Base-by-base conservation (phyloP, 2,888 invertebrate genomes). In the Phasia obesa region DNA sequence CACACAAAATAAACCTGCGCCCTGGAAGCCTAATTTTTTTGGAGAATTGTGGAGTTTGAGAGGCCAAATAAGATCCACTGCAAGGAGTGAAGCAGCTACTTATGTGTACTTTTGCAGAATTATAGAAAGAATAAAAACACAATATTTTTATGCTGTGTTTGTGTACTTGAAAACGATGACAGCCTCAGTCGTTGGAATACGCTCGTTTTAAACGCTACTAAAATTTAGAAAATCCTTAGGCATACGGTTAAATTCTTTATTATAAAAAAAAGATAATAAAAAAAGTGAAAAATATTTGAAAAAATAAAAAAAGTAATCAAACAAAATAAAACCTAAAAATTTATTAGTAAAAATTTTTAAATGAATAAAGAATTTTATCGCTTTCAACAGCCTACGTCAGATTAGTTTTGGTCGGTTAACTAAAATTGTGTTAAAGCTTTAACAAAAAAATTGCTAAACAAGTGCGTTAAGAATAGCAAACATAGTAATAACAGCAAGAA, bases 101-200 rank as follows among this genome's bases (percentile, higher is more conserved):
- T 19, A 19, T 49, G 59, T 55, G 7, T 11, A 23, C n/a, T 27
- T 25, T 31, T 27, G n/a, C 21, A 2, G 15, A 19, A 49, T 27
- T 19, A n/a, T 38, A 35, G 11, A 31, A 23, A 9, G 35, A 70
- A 55, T 27, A 0, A 42, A 31, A 25, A 67, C 67, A 44, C 21
- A 67, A 11, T 21, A 5, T 35, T 65, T 62, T 60, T 51, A 42
- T 67, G 59, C 60, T 47, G 60, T 73, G 79, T 25, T 79, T 53
- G 69, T 74, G 75, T 69, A 76, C 79, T 79, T 79, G 65, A 83
- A 79, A 78, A 65, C 78, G 71, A 74, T 77, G 74, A 49, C 71
- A 78, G 73, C 87, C 87, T 89, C 87, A 89, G 89, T 89, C 89
- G 89, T 88, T 88, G 88, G 88, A 87, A 88, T 88, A 85, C 87